phyloP scores from a whole-genome alignment of 2,888 invertebrate species.

The Cheilosia soror region DNA sequence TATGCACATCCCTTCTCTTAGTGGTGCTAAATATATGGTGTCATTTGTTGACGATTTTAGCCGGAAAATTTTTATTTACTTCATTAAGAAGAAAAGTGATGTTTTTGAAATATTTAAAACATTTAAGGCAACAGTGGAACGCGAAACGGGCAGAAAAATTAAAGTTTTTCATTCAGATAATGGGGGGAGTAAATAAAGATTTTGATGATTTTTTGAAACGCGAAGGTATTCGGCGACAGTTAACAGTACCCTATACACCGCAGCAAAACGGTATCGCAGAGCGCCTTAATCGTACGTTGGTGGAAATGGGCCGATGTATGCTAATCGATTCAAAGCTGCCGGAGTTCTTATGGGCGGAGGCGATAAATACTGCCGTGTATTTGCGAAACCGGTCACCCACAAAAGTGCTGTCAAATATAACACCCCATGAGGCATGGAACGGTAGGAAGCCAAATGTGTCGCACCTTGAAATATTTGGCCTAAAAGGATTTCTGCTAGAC shows the following conservation, averaged over 20 bases:
- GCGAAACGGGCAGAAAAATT: slow-evolving; percentile 10
- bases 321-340: slow-evolving; percentile 72
- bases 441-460: slow-evolving; percentile 19
- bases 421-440: slow-evolving; percentile 45
- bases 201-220: slow-evolving; percentile 20
- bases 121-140: slow-evolving; percentile 55
- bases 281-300: slow-evolving; percentile 42
- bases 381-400: slow-evolving; percentile 20
- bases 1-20: slow-evolving; percentile 46
- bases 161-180: slow-evolving; percentile 5
- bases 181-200: slow-evolving; percentile 1
- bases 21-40: slow-evolving; percentile 49
- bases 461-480: slow-evolving; percentile 18
- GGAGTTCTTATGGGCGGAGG: slow-evolving; percentile 75
- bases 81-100: slow-evolving; percentile 62
- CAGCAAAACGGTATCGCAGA: slow-evolving; percentile 58
- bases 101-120: slow-evolving; percentile 60
- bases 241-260: slow-evolving; percentile 47
- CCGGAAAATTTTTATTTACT: slow-evolving; percentile 51
- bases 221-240: slow-evolving; percentile 33
- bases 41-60: slow-evolving; percentile 43
- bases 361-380: slow-evolving; percentile 43
- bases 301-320: slow-evolving; percentile 77
- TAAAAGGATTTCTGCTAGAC: slow-evolving; percentile 16
- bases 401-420: slow-evolving; percentile 11